phyloP scores from a whole-genome alignment of 2,797 vertebrate species.

The Hydrolagus colliei region DNA sequence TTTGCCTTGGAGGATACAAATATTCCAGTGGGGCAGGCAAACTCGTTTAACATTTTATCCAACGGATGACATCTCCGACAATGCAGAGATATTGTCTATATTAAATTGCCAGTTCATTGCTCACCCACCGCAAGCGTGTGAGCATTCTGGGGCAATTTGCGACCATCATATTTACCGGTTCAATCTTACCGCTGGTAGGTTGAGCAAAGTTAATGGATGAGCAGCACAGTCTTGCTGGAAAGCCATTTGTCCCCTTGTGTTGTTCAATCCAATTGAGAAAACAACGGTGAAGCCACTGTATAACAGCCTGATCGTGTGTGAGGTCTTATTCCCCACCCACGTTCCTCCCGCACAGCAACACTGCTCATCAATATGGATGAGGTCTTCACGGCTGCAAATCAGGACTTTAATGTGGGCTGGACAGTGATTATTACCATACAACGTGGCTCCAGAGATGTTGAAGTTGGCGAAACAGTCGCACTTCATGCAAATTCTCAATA shows the following conservation, averaged over 20 bases:
- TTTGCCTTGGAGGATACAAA: too few relatives aligned
- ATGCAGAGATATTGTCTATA: too few relatives aligned
- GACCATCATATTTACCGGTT: not conserved
- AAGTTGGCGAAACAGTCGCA: too few relatives aligned
- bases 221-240: not conserved
- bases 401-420: not conserved
- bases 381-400: not conserved
- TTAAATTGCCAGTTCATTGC: not conserved
- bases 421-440: not conserved
- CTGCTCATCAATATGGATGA: not conserved
- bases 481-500: too few relatives aligned
- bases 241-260: not conserved
- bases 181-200: too few relatives aligned
- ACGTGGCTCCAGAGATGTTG: not conserved
- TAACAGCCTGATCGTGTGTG: not conserved
- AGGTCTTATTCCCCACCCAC: not conserved
- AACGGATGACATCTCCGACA: too few relatives aligned
- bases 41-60: too few relatives aligned
- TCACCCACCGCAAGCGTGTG: not conserved
- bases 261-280: constrained; percentile 10
- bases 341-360: not conserved
- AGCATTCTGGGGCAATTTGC: not conserved
- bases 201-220: not conserved
- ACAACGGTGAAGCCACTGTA: not conserved
- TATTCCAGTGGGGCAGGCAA: too few relatives aligned